Base-by-base conservation (phyloP, 2,888 invertebrate genomes). In the Euzetes globulus region DNA sequence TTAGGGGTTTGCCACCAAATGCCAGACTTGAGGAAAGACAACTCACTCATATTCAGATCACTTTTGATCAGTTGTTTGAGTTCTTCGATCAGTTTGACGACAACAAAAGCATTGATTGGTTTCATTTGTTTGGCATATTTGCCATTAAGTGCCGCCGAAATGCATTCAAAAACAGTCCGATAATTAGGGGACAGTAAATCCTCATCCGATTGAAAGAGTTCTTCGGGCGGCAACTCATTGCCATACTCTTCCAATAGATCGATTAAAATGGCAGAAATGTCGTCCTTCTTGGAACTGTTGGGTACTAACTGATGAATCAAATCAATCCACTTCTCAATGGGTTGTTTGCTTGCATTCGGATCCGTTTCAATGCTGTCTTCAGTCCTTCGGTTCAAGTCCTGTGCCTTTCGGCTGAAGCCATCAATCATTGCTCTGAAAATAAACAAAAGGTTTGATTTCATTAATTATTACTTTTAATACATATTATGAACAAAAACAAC, bases 291-390 rank as follows among this genome's bases (percentile, higher is more conserved):
- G 11, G 22, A n/a, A 17, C 19, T 2, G 4, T 19, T 41, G 41
- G 68, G 68, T 22, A 68, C n/a, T 19, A 33, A n/a, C 37, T 41
- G 41, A 41, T 68, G 68, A 3, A 68, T 41, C 7, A 68, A n/a
- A 45, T 68, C 68, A 41, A 68, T 41, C 68, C 68, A 68, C 45
- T 68, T 68, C 68, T 68, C 68, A 41, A 68, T 68, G 9, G 68
- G 68, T 22, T 68, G 68, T 45, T 68, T 68, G 3, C 19, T 7
- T 7, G 41, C 17, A n/a, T 68, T 68, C 2, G 68, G 13, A 2
- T 68, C 68, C 1, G 41, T 6, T 9, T 41, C 37, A 37, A 19
- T 1, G 11, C 29, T 68, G 19, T 41, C 68, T 22, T 68, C 68
- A 22, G 41, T 22, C 19, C 9, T 41, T 1, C 41, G n/a, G 19